A percentile compares a stretch with the other conserved stretches of the same genome.
phyloP scores from a whole-genome alignment of 2,888 invertebrate species.

The Trissonchulus sp. region DNA sequence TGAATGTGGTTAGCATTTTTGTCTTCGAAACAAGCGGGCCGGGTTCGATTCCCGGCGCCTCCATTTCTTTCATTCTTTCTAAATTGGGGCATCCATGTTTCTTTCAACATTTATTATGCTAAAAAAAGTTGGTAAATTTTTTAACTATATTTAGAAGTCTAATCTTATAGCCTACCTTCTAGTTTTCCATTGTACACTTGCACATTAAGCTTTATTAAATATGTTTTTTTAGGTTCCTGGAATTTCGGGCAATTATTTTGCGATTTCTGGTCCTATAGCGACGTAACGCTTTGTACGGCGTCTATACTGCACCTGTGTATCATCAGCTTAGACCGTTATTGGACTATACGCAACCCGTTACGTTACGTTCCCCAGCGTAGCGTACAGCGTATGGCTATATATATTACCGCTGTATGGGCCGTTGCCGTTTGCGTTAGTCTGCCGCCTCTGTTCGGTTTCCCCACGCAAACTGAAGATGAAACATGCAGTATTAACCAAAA shows the following conservation, averaged over 20 bases:
- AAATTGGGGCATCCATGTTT: too few relatives aligned
- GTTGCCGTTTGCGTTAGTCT: constrained; percentile 8
- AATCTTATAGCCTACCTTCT: too few relatives aligned
- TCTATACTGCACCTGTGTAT: neutral
- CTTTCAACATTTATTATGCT: too few relatives aligned
- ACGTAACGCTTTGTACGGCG: constrained; percentile 13
- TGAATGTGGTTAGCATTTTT: too few relatives aligned
- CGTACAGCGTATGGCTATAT: neutral
- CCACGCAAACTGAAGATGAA: neutral
- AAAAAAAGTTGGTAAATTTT: too few relatives aligned
- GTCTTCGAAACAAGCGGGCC: too few relatives aligned
- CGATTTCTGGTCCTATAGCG: neutral
- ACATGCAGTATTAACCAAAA: neutral
- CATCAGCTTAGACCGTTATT: constrained; percentile 14
- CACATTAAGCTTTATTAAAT: too few relatives aligned
- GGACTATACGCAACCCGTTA: neutral
- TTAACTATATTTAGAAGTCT: too few relatives aligned
- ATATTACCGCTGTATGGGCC: constrained; percentile 3
- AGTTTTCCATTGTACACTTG: too few relatives aligned
- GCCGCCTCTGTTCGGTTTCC: neutral
- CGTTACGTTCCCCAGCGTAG: neutral
- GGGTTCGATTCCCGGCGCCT: too few relatives aligned
- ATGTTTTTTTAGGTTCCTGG: too few relatives aligned
- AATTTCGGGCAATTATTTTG: neutral
- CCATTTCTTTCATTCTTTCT: too few relatives aligned